Percentiles rank a stretch among this genome's conserved stretches.
These are phyloP conservation scores for Lateolabrax maculatus DNA, from an alignment of 2,797 vertebrate species.

Conservation along the genomic window DNA sequence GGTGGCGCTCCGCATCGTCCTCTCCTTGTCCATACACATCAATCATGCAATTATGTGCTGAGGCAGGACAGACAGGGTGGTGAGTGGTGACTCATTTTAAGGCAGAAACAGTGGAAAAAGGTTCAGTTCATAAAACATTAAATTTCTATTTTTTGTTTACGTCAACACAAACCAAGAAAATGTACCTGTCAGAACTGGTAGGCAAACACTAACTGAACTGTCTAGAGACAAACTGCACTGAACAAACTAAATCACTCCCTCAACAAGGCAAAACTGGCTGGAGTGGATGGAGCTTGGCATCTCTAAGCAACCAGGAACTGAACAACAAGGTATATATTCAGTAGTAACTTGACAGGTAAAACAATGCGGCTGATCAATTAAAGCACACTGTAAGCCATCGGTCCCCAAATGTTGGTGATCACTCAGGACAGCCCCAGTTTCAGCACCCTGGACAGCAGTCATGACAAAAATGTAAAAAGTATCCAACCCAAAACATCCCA, in stretches of 20 bases:
- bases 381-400: neutral
- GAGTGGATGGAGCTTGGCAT: conserved; percentile 3
- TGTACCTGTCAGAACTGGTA: neutral
- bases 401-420: neutral
- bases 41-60: conserved; percentile 53
- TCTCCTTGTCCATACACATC: conserved; percentile 58
- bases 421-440: neutral
- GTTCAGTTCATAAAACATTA: too few relatives aligned
- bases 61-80: conserved; percentile 31
- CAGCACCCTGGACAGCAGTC: conserved; percentile 37
- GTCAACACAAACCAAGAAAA: neutral
- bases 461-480: conserved; percentile 12
- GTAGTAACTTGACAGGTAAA: neutral
- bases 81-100: conserved; percentile 51
- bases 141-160: neutral
- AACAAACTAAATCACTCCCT: neutral
- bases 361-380: neutral
- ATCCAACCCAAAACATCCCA: too few relatives aligned
- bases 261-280: neutral
- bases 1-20: conserved; percentile 34
- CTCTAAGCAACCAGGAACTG: neutral
- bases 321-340: neutral
- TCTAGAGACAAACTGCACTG: neutral
- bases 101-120: conserved; percentile 4
- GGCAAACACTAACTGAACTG: neutral